Conservation (phyloP, 2,113 vertebrate genomes). For the Vombatus ursinus region DNA sequence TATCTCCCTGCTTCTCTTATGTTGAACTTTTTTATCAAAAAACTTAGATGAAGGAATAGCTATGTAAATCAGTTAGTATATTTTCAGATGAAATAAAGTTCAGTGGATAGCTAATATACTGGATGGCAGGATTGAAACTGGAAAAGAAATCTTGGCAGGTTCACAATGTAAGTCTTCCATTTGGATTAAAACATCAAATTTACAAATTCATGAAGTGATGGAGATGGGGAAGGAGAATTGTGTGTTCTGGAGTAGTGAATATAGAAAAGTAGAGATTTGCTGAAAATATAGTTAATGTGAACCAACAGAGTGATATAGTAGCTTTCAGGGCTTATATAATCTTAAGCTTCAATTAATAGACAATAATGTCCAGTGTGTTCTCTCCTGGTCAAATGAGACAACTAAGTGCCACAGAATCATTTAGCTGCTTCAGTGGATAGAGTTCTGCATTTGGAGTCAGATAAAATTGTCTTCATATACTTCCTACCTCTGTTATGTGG, state of each 20-base stretch:
- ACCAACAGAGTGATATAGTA: background rate
- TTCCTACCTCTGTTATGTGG: background rate
- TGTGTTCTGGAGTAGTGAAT: background rate
- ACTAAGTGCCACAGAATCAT: background rate
- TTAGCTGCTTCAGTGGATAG: background rate
- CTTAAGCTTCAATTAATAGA: background rate
- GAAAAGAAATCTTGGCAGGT: background rate
- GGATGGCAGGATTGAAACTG: background rate
- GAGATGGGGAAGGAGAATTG: background rate
- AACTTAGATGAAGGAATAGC: background rate
- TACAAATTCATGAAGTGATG: background rate
- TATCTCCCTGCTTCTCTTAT: background rate
- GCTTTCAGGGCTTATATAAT: background rate
- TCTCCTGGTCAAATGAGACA: background rate
- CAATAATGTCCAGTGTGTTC: too few species aligned
- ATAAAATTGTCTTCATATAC: background rate
- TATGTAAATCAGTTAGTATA: background rate
- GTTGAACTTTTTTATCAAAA: background rate
- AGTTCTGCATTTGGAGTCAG: background rate
- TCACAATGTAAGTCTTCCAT: too few species aligned
- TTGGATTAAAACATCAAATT: background rate
- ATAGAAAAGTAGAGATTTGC: background rate
- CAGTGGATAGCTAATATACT: background rate
- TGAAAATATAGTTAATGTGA: background rate
- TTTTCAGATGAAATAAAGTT: background rate